Evolutionary conservation across 1,140 invertebrate species (phyloP).

Genomic region (Cotesia glomerata): DNA sequence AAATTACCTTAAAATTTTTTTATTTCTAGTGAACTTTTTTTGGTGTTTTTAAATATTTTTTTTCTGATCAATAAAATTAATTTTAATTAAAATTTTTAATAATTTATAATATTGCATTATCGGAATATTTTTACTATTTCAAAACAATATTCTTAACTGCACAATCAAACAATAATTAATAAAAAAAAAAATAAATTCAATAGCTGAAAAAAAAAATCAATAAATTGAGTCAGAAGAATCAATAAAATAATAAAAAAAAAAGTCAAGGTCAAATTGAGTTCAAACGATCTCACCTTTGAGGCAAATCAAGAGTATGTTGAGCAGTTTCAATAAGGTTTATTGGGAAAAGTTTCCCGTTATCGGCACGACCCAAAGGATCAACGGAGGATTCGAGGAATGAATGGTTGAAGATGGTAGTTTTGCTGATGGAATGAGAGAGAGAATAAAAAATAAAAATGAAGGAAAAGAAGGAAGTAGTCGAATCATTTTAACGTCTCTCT

Average conservation of each 20-base stretch:
- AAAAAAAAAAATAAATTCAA: too few relatives aligned
- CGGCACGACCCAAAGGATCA: background rate
- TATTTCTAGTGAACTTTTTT: too few relatives aligned
- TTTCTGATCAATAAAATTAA: too few relatives aligned
- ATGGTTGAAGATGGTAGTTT: background rate
- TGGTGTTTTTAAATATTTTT: too few relatives aligned
- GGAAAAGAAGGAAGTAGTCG: background rate
- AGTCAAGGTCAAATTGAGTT: too few relatives aligned
- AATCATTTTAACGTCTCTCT: constrained; percentile 5
- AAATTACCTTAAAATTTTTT: too few relatives aligned
- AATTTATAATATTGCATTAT: too few relatives aligned
- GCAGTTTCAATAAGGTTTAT: constrained; percentile 1
- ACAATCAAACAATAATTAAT: too few relatives aligned
- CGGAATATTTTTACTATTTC: too few relatives aligned
- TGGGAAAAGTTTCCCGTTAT: constrained; percentile 8
- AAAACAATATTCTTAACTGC: too few relatives aligned
- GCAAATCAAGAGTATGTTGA: background rate
- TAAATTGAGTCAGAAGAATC: background rate
- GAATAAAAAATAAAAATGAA: background rate
- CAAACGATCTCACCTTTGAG: too few relatives aligned
- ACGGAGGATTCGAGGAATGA: background rate
- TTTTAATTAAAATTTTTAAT: too few relatives aligned
- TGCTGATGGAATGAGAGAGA: background rate
- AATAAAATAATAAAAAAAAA: background rate
- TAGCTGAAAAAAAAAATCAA: background rate